A percentile compares a stretch with the other conserved stretches of the same genome.
Conservation (phyloP, 64 coral and sea anemone genomes). For the Catalaphyllia jardinei region DNA sequence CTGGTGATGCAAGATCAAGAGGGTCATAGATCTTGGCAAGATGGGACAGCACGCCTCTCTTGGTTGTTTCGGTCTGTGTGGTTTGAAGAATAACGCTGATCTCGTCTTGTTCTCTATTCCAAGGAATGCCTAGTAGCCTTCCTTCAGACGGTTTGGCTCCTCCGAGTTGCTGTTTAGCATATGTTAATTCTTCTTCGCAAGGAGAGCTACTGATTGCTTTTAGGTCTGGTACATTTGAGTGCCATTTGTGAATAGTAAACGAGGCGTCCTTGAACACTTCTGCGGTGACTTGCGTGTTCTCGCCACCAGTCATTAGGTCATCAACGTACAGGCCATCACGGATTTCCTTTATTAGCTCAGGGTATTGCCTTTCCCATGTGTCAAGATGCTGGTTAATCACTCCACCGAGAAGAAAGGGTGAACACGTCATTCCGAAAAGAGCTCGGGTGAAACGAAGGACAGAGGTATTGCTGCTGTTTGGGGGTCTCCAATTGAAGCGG, state of each 20-base stretch:
- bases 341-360: conserved; percentile 45
- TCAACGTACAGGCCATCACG: conserved; percentile 61
- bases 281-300: conserved; percentile 42
- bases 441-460: conserved; percentile 57
- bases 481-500: not conserved
- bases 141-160: conserved; percentile 40
- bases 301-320: conserved; percentile 58
- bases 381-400: conserved; percentile 67
- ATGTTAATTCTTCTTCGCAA: conserved; percentile 38
- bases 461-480: not conserved
- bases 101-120: conserved; percentile 60
- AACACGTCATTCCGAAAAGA: conserved; percentile 53
- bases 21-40: no score
- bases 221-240: conserved; percentile 59
- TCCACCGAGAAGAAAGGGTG: conserved; percentile 66
- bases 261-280: conserved; percentile 60
- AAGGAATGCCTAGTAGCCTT: conserved; percentile 46
- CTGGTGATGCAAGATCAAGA: no score
- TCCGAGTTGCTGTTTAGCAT: conserved; percentile 56
- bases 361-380: conserved; percentile 37
- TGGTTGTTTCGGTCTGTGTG: no score
- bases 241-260: conserved; percentile 68
- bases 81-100: no score
- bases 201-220: not conserved
- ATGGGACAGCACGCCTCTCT: no score